A percentile compares a stretch with the other conserved stretches of the same genome.
phyloP scores from a whole-genome alignment of 2,113 vertebrate genomes.

The Recurvirostra avosetta region DNA sequence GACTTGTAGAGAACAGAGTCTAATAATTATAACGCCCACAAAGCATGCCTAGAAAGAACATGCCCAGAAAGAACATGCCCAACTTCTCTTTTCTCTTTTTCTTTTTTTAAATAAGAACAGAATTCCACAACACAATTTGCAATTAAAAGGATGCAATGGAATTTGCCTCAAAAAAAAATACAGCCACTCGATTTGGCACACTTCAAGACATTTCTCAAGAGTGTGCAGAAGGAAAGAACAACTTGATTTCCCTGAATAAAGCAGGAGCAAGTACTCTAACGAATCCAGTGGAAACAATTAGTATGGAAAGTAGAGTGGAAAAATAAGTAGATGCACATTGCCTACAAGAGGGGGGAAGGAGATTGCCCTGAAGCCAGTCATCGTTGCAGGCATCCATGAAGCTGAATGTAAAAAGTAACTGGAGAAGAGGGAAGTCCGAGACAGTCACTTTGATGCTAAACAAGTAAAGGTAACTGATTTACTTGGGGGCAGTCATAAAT shows the following conservation, averaged over 20 bases:
- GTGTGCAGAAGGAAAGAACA: slow-evolving; percentile 1
- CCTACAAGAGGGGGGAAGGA: not conserved
- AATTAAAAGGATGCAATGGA: slow-evolving; percentile 68
- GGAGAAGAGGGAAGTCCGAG: not conserved
- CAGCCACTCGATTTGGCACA: not conserved
- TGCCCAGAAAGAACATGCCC: slow-evolving; percentile 58
- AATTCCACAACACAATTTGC: slow-evolving; percentile 67
- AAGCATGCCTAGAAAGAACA: slow-evolving; percentile 63
- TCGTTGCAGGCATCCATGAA: not conserved
- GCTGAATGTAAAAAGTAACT: not conserved
- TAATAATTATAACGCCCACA: slow-evolving; percentile 63
- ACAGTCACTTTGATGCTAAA: not conserved
- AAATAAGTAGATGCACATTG: not conserved
- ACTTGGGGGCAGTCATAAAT: not conserved
- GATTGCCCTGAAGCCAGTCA: not conserved
- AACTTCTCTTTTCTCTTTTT: slow-evolving; percentile 5
- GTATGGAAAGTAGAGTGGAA: not conserved
- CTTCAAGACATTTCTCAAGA: not conserved
- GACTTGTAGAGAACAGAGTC: slow-evolving; percentile 59
- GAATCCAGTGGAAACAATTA: slow-evolving; percentile 13
- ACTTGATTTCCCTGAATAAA: not conserved
- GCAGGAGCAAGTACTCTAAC: not conserved
- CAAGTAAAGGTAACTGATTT: not conserved
- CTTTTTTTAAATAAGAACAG: not conserved
- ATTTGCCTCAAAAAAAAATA: slow-evolving; percentile 60